phyloP scores from a whole-genome alignment of 2,888 invertebrate genomes.

The Conops quadrifasciatus region DNA sequence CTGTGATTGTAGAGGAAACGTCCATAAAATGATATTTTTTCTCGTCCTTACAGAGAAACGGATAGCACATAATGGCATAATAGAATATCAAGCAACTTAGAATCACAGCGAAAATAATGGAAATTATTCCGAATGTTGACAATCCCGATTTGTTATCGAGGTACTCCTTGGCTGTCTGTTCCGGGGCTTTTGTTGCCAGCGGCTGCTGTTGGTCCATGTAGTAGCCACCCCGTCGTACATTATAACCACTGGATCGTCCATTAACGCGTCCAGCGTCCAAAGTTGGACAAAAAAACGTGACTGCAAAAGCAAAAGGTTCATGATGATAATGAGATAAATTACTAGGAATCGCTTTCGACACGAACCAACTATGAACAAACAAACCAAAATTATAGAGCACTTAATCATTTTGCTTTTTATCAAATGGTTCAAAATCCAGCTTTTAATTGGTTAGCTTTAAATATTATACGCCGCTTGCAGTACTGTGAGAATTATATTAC shows the following conservation, averaged over 20 bases:
- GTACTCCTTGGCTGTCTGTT: constrained; percentile 59
- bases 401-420: constrained; percentile 10
- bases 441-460: too few relatives aligned
- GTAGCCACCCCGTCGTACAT: constrained; percentile 44
- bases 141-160: constrained; percentile 62
- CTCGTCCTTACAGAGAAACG: constrained; percentile 68
- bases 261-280: constrained; percentile 42
- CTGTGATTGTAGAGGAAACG: constrained; percentile 62
- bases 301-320: constrained; percentile 23
- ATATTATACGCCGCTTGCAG: too few relatives aligned
- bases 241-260: constrained; percentile 42
- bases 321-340: not conserved
- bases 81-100: constrained; percentile 67
- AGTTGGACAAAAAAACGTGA: constrained; percentile 41
- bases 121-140: constrained; percentile 74
- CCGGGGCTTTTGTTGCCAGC: constrained; percentile 47
- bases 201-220: constrained; percentile 39
- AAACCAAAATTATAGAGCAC: not conserved
- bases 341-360: not conserved
- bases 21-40: constrained; percentile 64
- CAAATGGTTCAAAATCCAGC: not conserved
- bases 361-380: constrained; percentile 14
- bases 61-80: constrained; percentile 74
- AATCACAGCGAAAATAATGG: constrained; percentile 59
- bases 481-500: not conserved